Evolutionary conservation across 2,113 vertebrate genomes (phyloP), one percentile per base, ranked within the genome.

Genomic region (Coreoperca whiteheadi): DNA sequence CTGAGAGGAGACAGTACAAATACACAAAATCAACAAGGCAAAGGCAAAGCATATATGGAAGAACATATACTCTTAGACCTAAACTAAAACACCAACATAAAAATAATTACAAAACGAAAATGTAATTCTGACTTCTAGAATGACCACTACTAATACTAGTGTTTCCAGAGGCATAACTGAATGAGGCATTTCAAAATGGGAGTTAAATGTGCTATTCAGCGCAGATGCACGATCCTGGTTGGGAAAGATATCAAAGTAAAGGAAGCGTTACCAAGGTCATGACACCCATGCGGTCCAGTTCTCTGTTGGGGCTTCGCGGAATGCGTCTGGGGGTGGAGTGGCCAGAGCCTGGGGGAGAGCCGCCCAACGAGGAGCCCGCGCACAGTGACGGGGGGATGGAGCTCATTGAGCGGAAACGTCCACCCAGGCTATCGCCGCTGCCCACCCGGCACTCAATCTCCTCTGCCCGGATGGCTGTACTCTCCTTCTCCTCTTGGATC

Each of bases 401-500:
- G 87, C 96, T 94, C 96, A 97, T 85, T 1, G 98, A 97, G 75
- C 96, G 94, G 92, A 98, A 97, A 0, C 95, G 96, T 15, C 90
- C 91, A 12, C 96, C 96, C 0, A 96, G 95, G 28, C 90, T 95
- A 21, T 99, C 98, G 0, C 97, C 97, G 0, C 97, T 97, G 79
- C 97, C 97, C 16, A 99, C 98, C 2, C 97, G 89, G 63, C 95
- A 96, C 90, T 99, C 98, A 0, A 99, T 99, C 95, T 99, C 97
- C 93, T 99, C 98, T 0, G 98, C 98, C 16, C 98, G 95, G 90
- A 98, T 96, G 15, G 97, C 96, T 0, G 98, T 96, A 93, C 88
- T 98, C 92, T 99, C 98, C 94, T 99, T 99, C 90, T 99, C 98
- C 87, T 99, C 98, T 66, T 99, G 98, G 71, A 99, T 99, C 93